These are phyloP conservation scores for Brachionus rotundiformis DNA, from an alignment of 1,140 invertebrate species.

Conservation along the genomic window DNA sequence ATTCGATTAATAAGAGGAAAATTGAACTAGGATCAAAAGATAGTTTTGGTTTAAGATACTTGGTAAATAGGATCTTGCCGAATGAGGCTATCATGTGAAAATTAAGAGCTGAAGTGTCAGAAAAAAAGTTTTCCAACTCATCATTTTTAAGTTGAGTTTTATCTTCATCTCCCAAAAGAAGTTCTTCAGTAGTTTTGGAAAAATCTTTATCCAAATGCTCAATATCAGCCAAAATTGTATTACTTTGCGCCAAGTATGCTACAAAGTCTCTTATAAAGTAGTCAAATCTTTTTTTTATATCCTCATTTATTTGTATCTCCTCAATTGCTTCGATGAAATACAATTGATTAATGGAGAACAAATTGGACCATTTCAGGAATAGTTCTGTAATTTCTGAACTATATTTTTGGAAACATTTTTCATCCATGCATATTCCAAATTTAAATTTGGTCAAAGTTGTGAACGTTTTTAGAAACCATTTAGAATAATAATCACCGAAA, in stretches of 20 bases:
- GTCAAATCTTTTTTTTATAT: slow-evolving; percentile 22
- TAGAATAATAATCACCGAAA: slow-evolving; percentile 21
- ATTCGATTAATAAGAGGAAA: slow-evolving; percentile 6
- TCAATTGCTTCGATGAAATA: slow-evolving; percentile 46
- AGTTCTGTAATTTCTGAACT: neutral
- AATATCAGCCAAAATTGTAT: slow-evolving; percentile 2
- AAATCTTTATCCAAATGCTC: neutral
- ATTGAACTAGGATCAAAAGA: slow-evolving; percentile 9
- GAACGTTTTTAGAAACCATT: slow-evolving; percentile 31
- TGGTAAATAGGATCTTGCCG: neutral
- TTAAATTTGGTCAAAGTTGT: slow-evolving; percentile 15
- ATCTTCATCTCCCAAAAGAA: slow-evolving; percentile 5
- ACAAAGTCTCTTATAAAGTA: slow-evolving; percentile 29
- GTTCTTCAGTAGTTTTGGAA: neutral
- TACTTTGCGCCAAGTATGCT: neutral
- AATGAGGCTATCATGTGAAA: neutral
- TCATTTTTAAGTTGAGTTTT: neutral
- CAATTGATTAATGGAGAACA: neutral
- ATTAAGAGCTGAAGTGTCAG: neutral
- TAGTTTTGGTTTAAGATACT: neutral
- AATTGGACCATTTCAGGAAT: slow-evolving; percentile 3
- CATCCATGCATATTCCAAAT: slow-evolving; percentile 18
- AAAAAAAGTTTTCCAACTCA: slow-evolving; percentile 2
- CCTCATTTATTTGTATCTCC: slow-evolving; percentile 1
- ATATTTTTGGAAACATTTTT: slow-evolving; percentile 12